A percentile compares a stretch with the other conserved stretches of the same genome.
Evolutionary conservation across 1,140 invertebrate genomes (phyloP).

Genomic region (Macrotrachela quadricornifera): DNA sequence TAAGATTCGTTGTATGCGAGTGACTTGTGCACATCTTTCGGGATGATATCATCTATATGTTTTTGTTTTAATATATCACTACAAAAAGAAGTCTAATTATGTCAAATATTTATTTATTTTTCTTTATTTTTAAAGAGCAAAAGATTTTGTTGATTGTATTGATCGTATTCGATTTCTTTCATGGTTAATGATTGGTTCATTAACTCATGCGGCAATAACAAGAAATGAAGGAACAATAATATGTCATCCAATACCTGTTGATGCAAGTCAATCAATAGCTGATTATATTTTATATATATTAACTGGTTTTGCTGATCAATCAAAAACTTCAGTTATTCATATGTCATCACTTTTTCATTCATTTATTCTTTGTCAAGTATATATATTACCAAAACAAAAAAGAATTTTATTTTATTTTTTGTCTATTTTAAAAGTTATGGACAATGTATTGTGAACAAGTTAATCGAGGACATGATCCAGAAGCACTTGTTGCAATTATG

Average conservation of each 20-base stretch:
- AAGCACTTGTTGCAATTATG: slow-evolving; percentile 44
- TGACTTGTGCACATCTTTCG: too few species aligned
- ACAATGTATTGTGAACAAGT: slow-evolving; percentile 87
- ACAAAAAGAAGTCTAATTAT: neutral
- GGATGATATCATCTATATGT: too few species aligned
- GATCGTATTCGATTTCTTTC: slow-evolving; percentile 74
- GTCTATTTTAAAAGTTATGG: slow-evolving; percentile 49
- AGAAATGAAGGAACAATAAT: slow-evolving; percentile 18
- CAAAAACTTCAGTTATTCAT: slow-evolving; percentile 54
- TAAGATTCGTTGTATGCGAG: too few species aligned
- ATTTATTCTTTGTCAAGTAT: slow-evolving; percentile 43
- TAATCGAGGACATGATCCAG: slow-evolving; percentile 38
- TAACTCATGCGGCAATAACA: slow-evolving; percentile 57
- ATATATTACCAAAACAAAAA: neutral
- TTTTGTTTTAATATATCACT: too few species aligned
- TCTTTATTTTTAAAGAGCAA: too few species aligned
- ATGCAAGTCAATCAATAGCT: slow-evolving; percentile 78
- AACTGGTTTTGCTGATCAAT: slow-evolving; percentile 83
- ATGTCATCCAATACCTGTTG: slow-evolving; percentile 74
- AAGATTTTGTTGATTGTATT: slow-evolving; percentile 85
- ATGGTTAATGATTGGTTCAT: slow-evolving; percentile 77
- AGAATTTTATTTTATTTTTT: neutral
- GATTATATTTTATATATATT: slow-evolving; percentile 82
- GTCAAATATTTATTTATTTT: slow-evolving; percentile 11
- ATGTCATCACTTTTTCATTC: slow-evolving; percentile 59